These are phyloP conservation scores for Pelosia muscerda DNA, from an alignment of 2,888 invertebrate species.

Conservation along the genomic window DNA sequence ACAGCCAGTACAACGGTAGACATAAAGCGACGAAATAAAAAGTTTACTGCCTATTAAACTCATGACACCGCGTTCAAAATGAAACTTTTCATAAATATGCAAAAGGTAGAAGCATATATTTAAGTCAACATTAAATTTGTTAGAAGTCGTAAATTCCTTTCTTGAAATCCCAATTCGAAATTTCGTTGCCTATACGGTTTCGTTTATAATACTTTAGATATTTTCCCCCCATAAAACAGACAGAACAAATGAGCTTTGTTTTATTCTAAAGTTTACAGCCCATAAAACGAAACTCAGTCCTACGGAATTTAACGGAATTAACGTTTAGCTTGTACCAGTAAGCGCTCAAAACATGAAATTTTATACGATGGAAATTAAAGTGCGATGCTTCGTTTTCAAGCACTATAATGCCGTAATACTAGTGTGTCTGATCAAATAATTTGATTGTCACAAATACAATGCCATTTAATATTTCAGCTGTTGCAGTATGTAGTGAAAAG, in stretches of 20 bases:
- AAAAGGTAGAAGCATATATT: conserved; percentile 29
- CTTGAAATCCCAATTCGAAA: conserved; percentile 27
- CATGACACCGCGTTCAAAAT: conserved; percentile 9
- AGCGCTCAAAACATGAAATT: conserved; percentile 27
- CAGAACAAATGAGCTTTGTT: conserved; percentile 52
- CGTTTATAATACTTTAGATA: conserved; percentile 30
- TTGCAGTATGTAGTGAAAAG: background rate
- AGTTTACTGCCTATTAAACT: background rate
- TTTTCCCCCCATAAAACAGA: conserved; percentile 43
- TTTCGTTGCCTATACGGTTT: conserved; percentile 24
- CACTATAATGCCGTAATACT: background rate
- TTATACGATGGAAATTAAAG: conserved; percentile 11
- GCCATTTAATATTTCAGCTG: background rate
- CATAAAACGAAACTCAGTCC: conserved; percentile 51
- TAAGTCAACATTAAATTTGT: conserved; percentile 38
- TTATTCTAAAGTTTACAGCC: conserved; percentile 56
- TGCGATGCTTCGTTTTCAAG: background rate
- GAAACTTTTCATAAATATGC: conserved; percentile 22
- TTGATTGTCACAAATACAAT: background rate
- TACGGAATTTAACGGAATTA: conserved; percentile 48
- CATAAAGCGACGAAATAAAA: background rate
- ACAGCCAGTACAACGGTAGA: background rate
- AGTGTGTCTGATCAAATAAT: background rate
- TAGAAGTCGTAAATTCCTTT: conserved; percentile 37
- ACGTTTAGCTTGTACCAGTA: conserved; percentile 40